Evolutionary conservation across 2,888 invertebrate species (phyloP).

Genomic region (Oasisia sp.): DNA sequence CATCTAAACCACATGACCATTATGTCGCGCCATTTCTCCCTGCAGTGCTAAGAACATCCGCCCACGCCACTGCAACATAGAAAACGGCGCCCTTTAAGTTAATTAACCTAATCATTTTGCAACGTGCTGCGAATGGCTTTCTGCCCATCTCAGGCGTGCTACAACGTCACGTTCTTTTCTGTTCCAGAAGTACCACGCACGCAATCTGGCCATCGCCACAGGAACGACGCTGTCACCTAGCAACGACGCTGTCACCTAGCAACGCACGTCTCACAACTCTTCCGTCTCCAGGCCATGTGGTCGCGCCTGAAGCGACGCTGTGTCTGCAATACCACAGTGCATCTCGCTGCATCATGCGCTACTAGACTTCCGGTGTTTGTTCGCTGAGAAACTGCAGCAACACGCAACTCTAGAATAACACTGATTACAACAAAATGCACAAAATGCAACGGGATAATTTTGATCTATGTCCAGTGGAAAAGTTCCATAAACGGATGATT

Average conservation of each 20-base stretch:
- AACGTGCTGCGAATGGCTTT: neutral
- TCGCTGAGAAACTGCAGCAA: neutral
- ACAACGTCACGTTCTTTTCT: neutral
- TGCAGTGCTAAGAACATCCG: neutral
- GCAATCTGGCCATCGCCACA: neutral
- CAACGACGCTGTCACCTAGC: neutral
- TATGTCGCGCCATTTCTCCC: neutral
- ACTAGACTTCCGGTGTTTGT: neutral
- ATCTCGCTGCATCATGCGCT: neutral
- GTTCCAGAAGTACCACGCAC: slow-evolving; percentile 2
- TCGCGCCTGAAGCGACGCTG: neutral
- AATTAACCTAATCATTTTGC: neutral
- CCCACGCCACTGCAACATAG: neutral
- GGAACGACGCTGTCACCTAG: neutral
- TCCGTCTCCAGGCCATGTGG: neutral
- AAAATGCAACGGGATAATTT: neutral
- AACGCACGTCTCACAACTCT: neutral
- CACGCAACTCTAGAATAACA: neutral
- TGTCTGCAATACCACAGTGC: neutral
- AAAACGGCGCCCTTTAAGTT: neutral
- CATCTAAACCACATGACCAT: neutral
- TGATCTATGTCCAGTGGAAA: neutral
- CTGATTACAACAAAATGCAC: neutral
- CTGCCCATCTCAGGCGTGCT: neutral
- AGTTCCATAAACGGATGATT: neutral